Percentiles rank a stretch among this genome's conserved stretches.
phyloP scores from a whole-genome alignment of 2,113 vertebrate species.

The Antigone vipio region DNA sequence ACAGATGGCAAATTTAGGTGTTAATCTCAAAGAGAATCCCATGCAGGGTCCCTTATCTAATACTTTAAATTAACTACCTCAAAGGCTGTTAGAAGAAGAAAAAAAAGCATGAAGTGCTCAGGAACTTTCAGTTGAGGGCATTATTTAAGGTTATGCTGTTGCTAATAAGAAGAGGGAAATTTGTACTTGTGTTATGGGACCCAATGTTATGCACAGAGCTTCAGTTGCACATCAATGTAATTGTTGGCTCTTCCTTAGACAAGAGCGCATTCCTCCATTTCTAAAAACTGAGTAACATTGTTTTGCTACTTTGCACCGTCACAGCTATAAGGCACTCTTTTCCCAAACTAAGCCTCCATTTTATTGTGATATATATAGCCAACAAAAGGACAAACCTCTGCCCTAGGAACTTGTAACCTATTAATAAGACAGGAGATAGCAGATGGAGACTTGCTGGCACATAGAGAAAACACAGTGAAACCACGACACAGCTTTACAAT shows the following conservation, averaged over 20 bases:
- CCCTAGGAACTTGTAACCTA: background rate
- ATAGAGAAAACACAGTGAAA: background rate
- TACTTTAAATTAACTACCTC: background rate
- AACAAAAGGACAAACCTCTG: background rate
- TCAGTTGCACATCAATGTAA: background rate
- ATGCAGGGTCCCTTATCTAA: background rate
- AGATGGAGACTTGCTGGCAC: background rate
- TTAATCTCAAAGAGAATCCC: background rate
- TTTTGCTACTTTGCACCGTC: background rate
- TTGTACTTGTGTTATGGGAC: background rate
- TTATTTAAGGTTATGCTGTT: background rate
- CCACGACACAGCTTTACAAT: background rate
- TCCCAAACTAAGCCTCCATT: background rate
- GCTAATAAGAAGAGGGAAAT: background rate
- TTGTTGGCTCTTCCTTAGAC: background rate
- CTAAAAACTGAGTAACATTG: background rate
- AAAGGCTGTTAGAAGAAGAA: background rate
- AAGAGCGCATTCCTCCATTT: background rate
- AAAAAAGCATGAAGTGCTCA: background rate
- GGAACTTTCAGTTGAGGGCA: background rate
- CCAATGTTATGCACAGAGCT: background rate
- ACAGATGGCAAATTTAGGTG: background rate
- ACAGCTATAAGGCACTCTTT: background rate
- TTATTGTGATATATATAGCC: background rate
- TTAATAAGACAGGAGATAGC: background rate